Evolutionary conservation across 1,140 invertebrate genomes (phyloP).

Genomic region (Leptinotarsa undecemlineata): DNA sequence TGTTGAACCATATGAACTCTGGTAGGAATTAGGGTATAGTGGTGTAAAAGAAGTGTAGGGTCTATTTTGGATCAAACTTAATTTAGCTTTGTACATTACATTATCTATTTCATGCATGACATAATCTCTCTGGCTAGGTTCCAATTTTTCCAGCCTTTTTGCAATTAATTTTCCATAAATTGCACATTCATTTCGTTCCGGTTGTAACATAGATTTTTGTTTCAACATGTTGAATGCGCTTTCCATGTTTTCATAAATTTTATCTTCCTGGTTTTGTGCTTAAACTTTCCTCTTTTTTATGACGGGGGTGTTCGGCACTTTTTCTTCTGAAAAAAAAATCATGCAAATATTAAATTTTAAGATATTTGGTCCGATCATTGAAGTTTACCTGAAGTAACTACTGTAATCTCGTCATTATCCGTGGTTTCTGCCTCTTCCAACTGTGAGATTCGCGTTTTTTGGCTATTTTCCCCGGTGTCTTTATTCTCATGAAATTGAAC

Average conservation of each 20-base stretch:
- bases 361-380: neutral
- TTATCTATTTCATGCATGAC: neutral
- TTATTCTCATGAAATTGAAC: neutral
- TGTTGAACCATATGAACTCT: neutral
- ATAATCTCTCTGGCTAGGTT: neutral
- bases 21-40: slow-evolving; percentile 6
- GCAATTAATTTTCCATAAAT: neutral
- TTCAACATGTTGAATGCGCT: neutral
- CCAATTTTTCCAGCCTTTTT: neutral
- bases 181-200: neutral
- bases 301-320: neutral
- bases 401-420: neutral
- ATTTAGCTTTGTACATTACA: slow-evolving; percentile 22
- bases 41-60: slow-evolving; percentile 7
- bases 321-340: neutral
- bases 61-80: slow-evolving; percentile 12
- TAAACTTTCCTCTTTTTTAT: neutral
- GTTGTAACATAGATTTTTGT: slow-evolving; percentile 4
- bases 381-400: neutral
- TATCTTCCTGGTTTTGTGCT: neutral
- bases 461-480: neutral
- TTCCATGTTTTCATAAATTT: neutral
- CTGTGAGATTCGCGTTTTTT: neutral
- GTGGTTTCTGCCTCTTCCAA: neutral
- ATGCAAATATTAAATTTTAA: neutral